phyloP scores from a whole-genome alignment of 2,113 vertebrate species.

The Plotosus lineatus region DNA sequence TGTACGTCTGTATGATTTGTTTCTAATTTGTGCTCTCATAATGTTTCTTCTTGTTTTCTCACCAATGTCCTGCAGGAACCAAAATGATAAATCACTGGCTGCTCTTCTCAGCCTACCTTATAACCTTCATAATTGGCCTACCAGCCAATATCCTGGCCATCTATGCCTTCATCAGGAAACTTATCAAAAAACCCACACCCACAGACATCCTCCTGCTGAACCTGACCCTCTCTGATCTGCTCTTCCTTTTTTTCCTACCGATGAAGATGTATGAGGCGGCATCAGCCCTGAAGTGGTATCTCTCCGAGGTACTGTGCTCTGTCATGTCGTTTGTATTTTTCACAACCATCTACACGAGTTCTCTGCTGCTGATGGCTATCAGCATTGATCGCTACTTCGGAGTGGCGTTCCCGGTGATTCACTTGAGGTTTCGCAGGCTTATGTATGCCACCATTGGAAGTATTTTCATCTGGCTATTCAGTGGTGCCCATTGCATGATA shows the following conservation, averaged over 20 bases:
- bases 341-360: conserved; percentile 77
- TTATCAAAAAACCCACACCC: conserved; percentile 53
- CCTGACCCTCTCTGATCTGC: conserved; percentile 69
- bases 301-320: conserved; percentile 63
- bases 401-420: conserved; percentile 68
- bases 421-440: conserved; percentile 59
- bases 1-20: neutral
- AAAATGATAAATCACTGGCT: conserved; percentile 28
- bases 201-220: conserved; percentile 74
- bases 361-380: conserved; percentile 71
- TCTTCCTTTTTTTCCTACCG: conserved; percentile 73
- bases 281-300: conserved; percentile 52
- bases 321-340: conserved; percentile 70
- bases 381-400: conserved; percentile 74
- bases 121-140: conserved; percentile 70
- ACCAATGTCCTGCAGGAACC: neutral
- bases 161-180: conserved; percentile 62
- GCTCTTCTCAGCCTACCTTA: conserved; percentile 62
- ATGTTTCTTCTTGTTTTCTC: conserved; percentile 4
- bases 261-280: conserved; percentile 72
- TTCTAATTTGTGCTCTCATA: neutral
- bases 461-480: conserved; percentile 67
- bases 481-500: conserved; percentile 70
- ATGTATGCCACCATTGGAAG: conserved; percentile 42
- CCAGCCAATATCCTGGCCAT: conserved; percentile 73